Base-by-base conservation (phyloP, 2,888 invertebrate species). In the Gnatocerus cornutus region DNA sequence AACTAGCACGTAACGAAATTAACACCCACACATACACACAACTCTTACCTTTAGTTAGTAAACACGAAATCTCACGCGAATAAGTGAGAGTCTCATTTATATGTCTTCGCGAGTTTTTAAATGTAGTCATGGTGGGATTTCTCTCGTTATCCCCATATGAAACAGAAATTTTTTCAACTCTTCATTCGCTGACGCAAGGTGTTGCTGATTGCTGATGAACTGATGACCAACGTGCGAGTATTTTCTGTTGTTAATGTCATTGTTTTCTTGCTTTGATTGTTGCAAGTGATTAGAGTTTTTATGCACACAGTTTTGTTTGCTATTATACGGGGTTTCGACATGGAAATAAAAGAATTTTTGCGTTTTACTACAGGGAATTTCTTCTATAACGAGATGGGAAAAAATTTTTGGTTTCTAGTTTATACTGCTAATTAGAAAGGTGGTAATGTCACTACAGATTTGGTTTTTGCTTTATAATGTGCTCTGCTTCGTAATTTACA, bases 21-120 rank as follows among this genome's bases (percentile, higher is more conserved):
- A 72, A 75, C 76, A 74, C 78, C 73, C 77, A 77, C 74, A 77
- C 77, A 72, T 14, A 59, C 39, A 16, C 30, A 56, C 56, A 12
- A 10, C 52, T 39, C 63, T 68, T 71, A 71, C 71, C 71, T 65
- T 71, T 48, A 45, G 41, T 56, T 63, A 21, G 66, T 46, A 41
- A 48, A 43, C 66, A 67, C 67, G 61, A 63, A 71, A 67, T 66
- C 71, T 68, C 48, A 50, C 13, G 37, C 52, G 45, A 67, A 64
- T 58, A 71, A 63, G 71, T 68, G 71, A 71, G 71, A 71, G 71
- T 68, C 68, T 63, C 63, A 59, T 71, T 71, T 71, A 71, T 71
- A 71, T 68, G 63, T 56, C 68, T 68, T 68, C 30, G 37, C 29
- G 39, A 27, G 63, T 53, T 58, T 58, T 45, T 68, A 56, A 68